A percentile compares a stretch with the other conserved stretches of the same genome.
phyloP scores from a whole-genome alignment of 53 echinoderm and acorn worm genomes.

The Crossaster papposus region DNA sequence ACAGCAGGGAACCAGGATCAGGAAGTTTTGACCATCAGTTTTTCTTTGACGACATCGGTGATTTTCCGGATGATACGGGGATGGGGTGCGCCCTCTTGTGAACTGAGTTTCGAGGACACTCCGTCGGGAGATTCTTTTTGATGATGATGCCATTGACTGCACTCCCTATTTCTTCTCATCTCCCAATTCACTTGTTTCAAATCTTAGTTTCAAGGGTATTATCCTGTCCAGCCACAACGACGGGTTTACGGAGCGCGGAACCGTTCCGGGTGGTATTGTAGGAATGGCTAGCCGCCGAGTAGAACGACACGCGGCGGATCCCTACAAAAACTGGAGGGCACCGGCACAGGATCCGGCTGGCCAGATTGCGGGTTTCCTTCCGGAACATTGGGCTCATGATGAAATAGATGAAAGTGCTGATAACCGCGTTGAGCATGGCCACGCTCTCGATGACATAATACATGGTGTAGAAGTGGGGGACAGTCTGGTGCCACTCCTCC shows the following conservation, averaged over 20 bases:
- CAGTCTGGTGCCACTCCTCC: conserved; percentile 51
- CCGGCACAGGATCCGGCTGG: conserved; percentile 44
- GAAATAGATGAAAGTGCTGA: conserved; percentile 92
- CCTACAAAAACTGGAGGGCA: conserved; percentile 45
- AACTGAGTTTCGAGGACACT: no score
- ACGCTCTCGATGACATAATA: conserved; percentile 85
- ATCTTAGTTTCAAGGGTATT: conserved; percentile 77
- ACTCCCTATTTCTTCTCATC: not conserved
- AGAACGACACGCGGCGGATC: conserved; percentile 50
- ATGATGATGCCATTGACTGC: not conserved
- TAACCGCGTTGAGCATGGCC: conserved; percentile 88
- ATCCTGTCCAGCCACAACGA: conserved; percentile 9
- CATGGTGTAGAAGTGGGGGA: conserved; percentile 50
- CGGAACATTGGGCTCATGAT: conserved; percentile 88
- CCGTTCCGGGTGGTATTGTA: conserved; percentile 67
- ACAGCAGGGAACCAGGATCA: no score
- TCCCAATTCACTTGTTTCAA: conserved; percentile 8
- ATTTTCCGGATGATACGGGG: not conserved
- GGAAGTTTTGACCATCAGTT: not conserved
- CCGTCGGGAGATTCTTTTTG: not conserved
- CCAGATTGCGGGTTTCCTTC: conserved; percentile 70
- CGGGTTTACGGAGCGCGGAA: conserved; percentile 74
- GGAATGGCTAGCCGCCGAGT: conserved; percentile 46
- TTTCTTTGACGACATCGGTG: not conserved
- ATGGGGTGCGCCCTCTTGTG: not conserved